phyloP scores from a whole-genome alignment of 1,140 invertebrate species.

The Zeugodacus cucurbitae region DNA sequence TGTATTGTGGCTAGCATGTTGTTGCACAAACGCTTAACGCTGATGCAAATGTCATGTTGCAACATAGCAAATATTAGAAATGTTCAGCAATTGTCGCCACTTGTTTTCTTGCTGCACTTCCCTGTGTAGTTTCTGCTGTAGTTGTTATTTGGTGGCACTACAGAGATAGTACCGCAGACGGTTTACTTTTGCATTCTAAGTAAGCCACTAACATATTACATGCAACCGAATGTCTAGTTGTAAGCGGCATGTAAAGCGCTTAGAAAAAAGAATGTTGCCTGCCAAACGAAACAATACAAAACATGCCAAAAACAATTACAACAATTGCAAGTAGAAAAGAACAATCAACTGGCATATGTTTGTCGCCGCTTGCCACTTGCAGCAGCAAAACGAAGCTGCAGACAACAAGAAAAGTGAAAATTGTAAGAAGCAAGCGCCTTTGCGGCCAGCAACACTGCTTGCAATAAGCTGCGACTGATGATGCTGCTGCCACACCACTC shows the following conservation, averaged over 20 bases:
- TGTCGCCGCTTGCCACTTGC: neutral
- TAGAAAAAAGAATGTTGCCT: neutral
- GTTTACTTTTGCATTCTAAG: neutral
- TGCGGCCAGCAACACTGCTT: neutral
- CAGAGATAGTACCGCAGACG: neutral
- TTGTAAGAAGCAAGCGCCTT: neutral
- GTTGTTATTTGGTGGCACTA: neutral
- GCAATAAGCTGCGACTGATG: neutral
- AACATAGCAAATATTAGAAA: neutral
- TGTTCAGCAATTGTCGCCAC: neutral
- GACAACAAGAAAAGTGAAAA: too few species aligned
- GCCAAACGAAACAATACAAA: neutral
- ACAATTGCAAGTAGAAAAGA: neutral
- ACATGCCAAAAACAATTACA: too few species aligned
- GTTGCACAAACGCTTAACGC: neutral
- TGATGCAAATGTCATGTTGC: conserved; percentile 4
- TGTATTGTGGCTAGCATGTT: neutral
- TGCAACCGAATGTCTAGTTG: neutral
- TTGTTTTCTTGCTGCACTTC: neutral
- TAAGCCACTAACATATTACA: too few species aligned
- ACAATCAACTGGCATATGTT: neutral
- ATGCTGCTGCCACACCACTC: neutral
- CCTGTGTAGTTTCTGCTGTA: neutral
- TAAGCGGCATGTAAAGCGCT: neutral
- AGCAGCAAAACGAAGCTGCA: too few species aligned